These are phyloP conservation scores for Cephus sareptanus DNA, from an alignment of 2,888 invertebrate species.

Conservation along the genomic window DNA sequence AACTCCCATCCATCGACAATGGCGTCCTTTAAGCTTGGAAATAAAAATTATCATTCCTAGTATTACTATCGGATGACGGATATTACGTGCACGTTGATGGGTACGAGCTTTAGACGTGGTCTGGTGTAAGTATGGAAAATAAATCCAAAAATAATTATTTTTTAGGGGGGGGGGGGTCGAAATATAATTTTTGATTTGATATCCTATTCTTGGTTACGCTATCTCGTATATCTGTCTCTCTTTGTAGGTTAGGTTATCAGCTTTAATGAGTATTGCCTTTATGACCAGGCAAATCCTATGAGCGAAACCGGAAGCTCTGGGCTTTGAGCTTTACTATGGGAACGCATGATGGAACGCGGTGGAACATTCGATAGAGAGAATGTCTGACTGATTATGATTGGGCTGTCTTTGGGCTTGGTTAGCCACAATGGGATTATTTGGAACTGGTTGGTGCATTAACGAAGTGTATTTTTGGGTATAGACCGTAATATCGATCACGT, in stretches of 20 bases:
- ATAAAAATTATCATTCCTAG: neutral
- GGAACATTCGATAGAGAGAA: too few relatives aligned
- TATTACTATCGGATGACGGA: neutral
- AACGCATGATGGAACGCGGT: too few relatives aligned
- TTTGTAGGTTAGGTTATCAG: neutral
- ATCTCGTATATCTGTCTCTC: neutral
- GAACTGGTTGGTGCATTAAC: too few relatives aligned
- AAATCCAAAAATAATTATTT: neutral
- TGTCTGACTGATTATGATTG: too few relatives aligned
- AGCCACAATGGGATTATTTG: too few relatives aligned
- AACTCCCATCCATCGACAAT: neutral
- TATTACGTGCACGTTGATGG: too few relatives aligned
- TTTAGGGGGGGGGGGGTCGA: rapidly evolving
- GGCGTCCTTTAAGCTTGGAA: neutral
- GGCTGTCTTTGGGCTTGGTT: too few relatives aligned
- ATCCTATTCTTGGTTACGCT: neutral
- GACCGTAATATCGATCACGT: too few relatives aligned
- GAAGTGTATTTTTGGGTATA: too few relatives aligned
- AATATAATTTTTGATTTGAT: neutral
- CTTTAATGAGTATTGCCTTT: neutral
- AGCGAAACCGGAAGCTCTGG: too few relatives aligned
- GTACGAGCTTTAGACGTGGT: neutral
- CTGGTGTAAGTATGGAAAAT: neutral
- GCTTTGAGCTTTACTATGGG: too few relatives aligned
- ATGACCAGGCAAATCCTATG: too few relatives aligned